Evolutionary conservation across 1,140 invertebrate genomes (phyloP).

Genomic region (Eumeta japonica): DNA sequence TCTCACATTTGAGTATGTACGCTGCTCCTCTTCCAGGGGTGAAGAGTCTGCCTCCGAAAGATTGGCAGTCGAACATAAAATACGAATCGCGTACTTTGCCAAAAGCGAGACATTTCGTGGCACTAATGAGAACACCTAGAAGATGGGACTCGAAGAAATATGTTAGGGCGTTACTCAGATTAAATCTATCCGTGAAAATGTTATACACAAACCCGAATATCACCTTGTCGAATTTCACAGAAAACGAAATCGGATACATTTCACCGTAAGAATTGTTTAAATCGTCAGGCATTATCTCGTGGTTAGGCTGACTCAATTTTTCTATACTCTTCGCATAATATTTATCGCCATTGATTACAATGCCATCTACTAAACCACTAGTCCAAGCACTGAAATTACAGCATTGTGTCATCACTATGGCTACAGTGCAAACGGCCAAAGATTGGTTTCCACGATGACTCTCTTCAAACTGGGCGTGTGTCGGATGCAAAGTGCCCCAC

Average conservation of each 20-base stretch:
- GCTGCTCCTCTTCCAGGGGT: conserved; percentile 56
- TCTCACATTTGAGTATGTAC: conserved; percentile 61
- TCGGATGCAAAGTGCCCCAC: conserved; percentile 59
- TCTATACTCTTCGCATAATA: conserved; percentile 49
- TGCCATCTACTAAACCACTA: conserved; percentile 59
- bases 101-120: conserved; percentile 58
- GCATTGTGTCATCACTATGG: conserved; percentile 57
- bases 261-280: conserved; percentile 59
- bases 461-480: conserved; percentile 46
- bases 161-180: conserved; percentile 60
- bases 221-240: conserved; percentile 56
- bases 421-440: conserved; percentile 56
- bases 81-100: conserved; percentile 58
- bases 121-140: conserved; percentile 56
- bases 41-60: conserved; percentile 60
- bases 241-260: conserved; percentile 59
- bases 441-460: conserved; percentile 56
- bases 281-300: conserved; percentile 49
- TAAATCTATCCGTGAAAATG: conserved; percentile 57
- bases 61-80: conserved; percentile 65
- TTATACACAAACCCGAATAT: conserved; percentile 62
- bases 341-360: conserved; percentile 56
- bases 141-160: conserved; percentile 60
- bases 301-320: conserved; percentile 34
- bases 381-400: conserved; percentile 63